phyloP scores from a whole-genome alignment of 2,797 vertebrate genomes.

The Myotis daubentonii region DNA sequence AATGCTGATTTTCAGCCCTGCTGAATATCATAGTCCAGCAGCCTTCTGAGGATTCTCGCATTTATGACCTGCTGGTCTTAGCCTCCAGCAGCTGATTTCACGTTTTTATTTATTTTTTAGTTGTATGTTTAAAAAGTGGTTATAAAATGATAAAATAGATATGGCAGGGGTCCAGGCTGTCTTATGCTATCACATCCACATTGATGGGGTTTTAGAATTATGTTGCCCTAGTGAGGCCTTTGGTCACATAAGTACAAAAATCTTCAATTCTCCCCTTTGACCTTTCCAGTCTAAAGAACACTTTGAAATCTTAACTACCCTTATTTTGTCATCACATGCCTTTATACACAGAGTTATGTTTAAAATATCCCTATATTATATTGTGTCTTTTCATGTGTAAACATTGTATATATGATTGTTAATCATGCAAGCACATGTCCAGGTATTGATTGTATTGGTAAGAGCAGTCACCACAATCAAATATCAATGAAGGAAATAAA shows the following conservation, averaged over 20 bases:
- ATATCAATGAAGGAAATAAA: neutral
- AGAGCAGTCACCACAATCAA: neutral
- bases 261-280: neutral
- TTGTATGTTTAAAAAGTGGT: neutral
- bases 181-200: neutral
- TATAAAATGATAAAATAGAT: neutral
- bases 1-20: too few species aligned
- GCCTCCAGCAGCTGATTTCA: neutral
- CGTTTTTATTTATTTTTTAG: neutral
- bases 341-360: neutral
- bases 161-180: accelerated
- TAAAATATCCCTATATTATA: neutral
- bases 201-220: neutral
- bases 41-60: too few species aligned
- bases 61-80: too few species aligned
- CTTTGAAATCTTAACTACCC: neutral
- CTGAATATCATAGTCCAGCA: too few species aligned
- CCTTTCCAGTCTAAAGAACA: neutral
- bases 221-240: neutral
- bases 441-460: neutral
- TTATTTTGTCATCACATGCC: neutral
- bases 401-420: neutral
- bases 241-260: neutral
- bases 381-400: neutral
- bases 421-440: neutral